Base-by-base conservation (phyloP, 2,113 vertebrate species). In the Podilymbus podiceps region DNA sequence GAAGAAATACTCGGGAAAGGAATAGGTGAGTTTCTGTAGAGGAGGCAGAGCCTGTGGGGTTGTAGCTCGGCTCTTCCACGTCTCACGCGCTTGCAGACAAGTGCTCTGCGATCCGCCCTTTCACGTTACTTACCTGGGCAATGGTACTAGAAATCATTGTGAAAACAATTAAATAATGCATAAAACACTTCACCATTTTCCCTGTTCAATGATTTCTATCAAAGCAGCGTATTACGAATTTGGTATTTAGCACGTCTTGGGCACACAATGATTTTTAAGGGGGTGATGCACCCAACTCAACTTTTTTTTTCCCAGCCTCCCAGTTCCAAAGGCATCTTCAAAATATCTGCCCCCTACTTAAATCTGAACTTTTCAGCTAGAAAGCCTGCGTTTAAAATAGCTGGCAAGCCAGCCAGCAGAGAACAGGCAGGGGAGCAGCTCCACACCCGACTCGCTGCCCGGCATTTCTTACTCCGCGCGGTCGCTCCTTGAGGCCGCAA, bases 1-100 rank as follows among this genome's bases (percentile, higher is more conserved):
- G 33, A 35, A 68, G 71, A 18, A 42, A 20, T 21, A 4, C 20
- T 49, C 23, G 25, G 50, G n/a, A 38, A 25, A 9, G 53, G 53
- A 79, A 4, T 0, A 58, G n/a, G 22, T 4, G 47, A 38, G 31
- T 35, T 14, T 6, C 4, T 11, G 28, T 33, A 17, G 55, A 2
- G 0, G 5, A 35, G 1, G 0, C 25, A 25, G 75, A 5, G 15
- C 7, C 28, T 46, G 3, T 2, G 33, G 0, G 40, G 15, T 8
- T 28, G 24, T 15, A 62, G 62, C 63, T 52, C 13, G 2, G 63
- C 59, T 62, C 55, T 38, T 59, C 38, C 3, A 2, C 2, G 2
- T 4, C 5, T 30, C 68, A 7, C 9, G 31, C 9, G 5, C 24
- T 8, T n/a, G 46, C 7, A n/a, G 62, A 25, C 17, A 20, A 66